phyloP scores from a whole-genome alignment of 1,140 invertebrate species.

The Cardiocondyla obscurior region DNA sequence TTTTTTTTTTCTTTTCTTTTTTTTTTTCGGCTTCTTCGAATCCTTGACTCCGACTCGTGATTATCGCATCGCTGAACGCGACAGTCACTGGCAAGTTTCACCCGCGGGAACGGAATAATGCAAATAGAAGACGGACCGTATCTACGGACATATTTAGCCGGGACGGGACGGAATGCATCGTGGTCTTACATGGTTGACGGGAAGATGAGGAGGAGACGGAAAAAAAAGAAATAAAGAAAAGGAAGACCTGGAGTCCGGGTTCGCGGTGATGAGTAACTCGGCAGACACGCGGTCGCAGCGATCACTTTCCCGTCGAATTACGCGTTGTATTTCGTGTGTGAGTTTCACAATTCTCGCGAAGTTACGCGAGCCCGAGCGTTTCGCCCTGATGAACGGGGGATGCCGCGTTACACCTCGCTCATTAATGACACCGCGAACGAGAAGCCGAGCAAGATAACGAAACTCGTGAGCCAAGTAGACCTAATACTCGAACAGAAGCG shows the following conservation, averaged over 20 bases:
- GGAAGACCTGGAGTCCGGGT: too few species aligned
- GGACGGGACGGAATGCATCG: constrained; percentile 14
- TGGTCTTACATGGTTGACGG: not conserved
- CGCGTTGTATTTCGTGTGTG: not conserved
- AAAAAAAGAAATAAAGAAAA: too few species aligned
- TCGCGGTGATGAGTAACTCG: constrained; percentile 29
- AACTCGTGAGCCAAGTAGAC: too few species aligned
- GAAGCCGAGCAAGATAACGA: not conserved
- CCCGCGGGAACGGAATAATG: not conserved
- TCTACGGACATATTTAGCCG: constrained; percentile 29
- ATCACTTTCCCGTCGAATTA: constrained; percentile 39
- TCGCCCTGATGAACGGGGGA: not conserved
- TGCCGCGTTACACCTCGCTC: too few species aligned
- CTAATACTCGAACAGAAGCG: too few species aligned
- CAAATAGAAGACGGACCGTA: constrained; percentile 18
- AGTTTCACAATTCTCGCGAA: not conserved
- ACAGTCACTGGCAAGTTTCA: not conserved
- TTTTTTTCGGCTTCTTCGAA: too few species aligned
- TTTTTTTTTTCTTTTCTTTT: too few species aligned
- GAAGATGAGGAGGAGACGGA: not conserved
- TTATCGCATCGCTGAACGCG: not conserved
- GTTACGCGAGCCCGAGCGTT: not conserved
- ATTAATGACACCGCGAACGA: not conserved
- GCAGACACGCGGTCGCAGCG: not conserved
- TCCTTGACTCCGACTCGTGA: not conserved